These are phyloP conservation scores for Halcyon malimbica DNA, from an alignment of 2,113 vertebrate species.

Conservation along the genomic window DNA sequence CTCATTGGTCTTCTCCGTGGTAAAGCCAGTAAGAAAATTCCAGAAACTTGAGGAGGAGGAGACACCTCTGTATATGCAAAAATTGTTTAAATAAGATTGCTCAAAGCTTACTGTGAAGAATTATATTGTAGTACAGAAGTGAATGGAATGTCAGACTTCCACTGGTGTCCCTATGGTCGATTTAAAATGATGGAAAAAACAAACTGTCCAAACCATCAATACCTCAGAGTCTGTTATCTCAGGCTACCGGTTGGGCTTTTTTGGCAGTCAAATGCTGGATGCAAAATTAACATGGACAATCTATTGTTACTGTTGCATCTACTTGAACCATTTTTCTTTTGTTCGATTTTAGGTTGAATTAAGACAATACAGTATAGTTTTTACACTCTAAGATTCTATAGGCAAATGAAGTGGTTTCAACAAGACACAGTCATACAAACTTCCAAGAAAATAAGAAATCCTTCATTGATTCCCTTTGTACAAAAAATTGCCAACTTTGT, in stretches of 20 bases:
- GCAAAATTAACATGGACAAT: not conserved
- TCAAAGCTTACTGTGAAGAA: not conserved
- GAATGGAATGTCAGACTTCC: not conserved
- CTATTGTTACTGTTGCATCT: slow-evolving; percentile 24
- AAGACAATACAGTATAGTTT: slow-evolving; percentile 67
- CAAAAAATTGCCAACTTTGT: slow-evolving; percentile 71
- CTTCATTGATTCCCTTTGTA: slow-evolving; percentile 72
- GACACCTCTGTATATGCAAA: not conserved
- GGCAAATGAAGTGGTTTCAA: slow-evolving; percentile 48
- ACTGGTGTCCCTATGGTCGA: slow-evolving; percentile 1
- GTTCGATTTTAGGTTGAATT: slow-evolving; percentile 27
- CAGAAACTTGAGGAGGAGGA: not conserved
- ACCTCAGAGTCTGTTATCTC: slow-evolving; percentile 26
- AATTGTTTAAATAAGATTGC: not conserved
- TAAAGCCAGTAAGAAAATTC: not conserved
- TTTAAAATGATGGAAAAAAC: not conserved
- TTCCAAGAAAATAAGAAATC: slow-evolving; percentile 66
- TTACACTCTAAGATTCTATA: slow-evolving; percentile 51
- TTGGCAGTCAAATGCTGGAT: not conserved
- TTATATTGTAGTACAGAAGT: not conserved
- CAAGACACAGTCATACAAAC: slow-evolving; percentile 48
- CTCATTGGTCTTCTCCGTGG: not conserved
- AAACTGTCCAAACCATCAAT: not conserved
- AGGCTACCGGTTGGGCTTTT: not conserved
- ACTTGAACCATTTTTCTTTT: slow-evolving; percentile 11